phyloP scores from a whole-genome alignment of 2,797 vertebrate genomes.

The Denticeps clupeoides region DNA sequence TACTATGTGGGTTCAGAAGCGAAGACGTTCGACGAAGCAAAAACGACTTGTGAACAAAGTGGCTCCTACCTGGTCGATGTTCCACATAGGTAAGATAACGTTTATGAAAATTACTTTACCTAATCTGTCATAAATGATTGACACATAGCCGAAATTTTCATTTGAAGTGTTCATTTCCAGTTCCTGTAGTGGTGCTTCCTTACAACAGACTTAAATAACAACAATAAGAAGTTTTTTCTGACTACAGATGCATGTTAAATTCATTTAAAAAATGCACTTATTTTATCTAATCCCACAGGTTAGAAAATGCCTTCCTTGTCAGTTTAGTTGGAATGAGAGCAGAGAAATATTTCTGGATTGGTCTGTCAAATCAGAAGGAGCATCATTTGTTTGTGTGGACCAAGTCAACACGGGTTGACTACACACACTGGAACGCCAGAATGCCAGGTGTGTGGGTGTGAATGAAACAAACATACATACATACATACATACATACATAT shows the following conservation, averaged over 20 bases:
- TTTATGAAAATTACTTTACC: conserved; percentile 18
- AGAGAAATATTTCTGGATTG: conserved; percentile 84
- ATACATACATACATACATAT: background rate
- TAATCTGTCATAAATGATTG: background rate
- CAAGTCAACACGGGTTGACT: conserved; percentile 55
- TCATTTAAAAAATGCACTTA: background rate
- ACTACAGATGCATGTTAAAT: too few species aligned
- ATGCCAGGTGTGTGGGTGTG: conserved; percentile 72
- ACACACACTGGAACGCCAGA: conserved; percentile 78
- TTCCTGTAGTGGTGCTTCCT: background rate
- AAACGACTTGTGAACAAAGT: conserved; percentile 61
- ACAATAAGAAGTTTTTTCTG: background rate
- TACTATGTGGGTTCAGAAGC: conserved; percentile 71
- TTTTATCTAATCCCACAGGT: conserved; percentile 48
- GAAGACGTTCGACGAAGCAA: conserved; percentile 73
- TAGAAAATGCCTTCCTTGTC: conserved; percentile 85
- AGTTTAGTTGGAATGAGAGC: conserved; percentile 76
- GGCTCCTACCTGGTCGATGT: conserved; percentile 69
- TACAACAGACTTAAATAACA: background rate
- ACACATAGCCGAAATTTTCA: background rate
- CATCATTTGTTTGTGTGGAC: conserved; percentile 71
- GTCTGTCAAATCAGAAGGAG: conserved; percentile 71
- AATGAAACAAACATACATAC: too few species aligned
- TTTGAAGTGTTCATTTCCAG: too few species aligned
- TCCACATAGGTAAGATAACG: conserved; percentile 62